Evolutionary conservation across 2,797 vertebrate species (phyloP).

Genomic region (Chloroceryle amazona): DNA sequence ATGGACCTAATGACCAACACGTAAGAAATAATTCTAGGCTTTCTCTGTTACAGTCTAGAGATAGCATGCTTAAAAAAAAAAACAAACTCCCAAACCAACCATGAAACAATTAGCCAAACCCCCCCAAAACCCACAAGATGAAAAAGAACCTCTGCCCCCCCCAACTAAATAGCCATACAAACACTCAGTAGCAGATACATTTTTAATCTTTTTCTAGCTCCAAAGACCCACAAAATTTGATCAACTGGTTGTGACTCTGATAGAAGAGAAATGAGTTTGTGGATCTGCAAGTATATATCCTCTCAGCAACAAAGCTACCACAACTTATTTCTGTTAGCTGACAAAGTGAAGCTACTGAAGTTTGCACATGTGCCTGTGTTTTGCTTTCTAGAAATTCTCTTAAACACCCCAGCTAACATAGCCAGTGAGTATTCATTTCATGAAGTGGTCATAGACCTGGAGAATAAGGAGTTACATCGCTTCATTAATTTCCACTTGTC

Average conservation of each 20-base stretch:
- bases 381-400: not conserved
- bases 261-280: not conserved
- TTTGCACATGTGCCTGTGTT: not conserved
- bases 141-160: not conserved
- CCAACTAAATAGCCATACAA: not conserved
- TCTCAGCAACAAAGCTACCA: not conserved
- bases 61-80: not conserved
- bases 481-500: not conserved
- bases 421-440: not conserved
- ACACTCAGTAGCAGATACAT: not conserved
- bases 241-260: not conserved
- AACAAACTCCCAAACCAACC: no score
- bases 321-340: not conserved
- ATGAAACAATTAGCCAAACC: not conserved
- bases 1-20: not conserved
- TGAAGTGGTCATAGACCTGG: not conserved
- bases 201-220: not conserved
- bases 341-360: not conserved
- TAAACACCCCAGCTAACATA: not conserved
- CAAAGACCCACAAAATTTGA: not conserved
- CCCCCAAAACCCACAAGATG: not conserved
- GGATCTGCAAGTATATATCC: not conserved
- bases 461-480: not conserved
- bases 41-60: not conserved
- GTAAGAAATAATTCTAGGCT: not conserved